Base-by-base conservation (phyloP, 2,797 vertebrate genomes). In the Leptodactylus fallax region DNA sequence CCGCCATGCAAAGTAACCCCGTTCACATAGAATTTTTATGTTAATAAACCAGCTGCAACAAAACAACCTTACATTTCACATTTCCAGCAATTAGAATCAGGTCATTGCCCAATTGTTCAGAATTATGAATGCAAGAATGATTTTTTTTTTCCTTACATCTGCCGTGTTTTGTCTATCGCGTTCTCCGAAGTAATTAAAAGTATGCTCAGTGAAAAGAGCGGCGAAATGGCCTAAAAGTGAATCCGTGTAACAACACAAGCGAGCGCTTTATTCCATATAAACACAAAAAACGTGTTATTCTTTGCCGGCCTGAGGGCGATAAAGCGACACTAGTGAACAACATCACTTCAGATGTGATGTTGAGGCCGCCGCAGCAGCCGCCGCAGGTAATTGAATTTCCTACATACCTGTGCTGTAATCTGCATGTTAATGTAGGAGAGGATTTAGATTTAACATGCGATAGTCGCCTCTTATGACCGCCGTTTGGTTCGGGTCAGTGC, bases 161-260 rank as follows among this genome's bases (percentile, higher is more conserved):
- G 87, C 58, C 53, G 36, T 83, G 84, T 82, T 86, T 89, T 86
- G 83, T 89, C 84, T 82, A 19, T 81, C 8, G 67, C 79, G 16
- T 85, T 81, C 83, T 88, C 69, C 51, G 65, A 69, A 86, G 83
- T 89, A 89, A 89, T 89, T 89, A 86, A 89, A 86, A 86, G 79
- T 78, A 76, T 36, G 87, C 79, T 67, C 60, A 17, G 49, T 56
- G 36, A 81, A 77, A 76, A 60, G 63, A 55, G 49, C 79, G 60
- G 74, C 10, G 27, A 69, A 60, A 87, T 53, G 36, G 81, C 78
- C 56, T 53, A 53, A 88, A 72, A 79, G 81, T 61, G n/a, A 63
- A 72, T 72, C 45, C 71, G 77, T 58, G 86, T 83, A 78, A 84
- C 49, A 56, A 84, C 61, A 84, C 53, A 84, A 77, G 79, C 13